Evolutionary conservation across 2,113 vertebrate genomes (phyloP).

Genomic region (Polyodon spathula): DNA sequence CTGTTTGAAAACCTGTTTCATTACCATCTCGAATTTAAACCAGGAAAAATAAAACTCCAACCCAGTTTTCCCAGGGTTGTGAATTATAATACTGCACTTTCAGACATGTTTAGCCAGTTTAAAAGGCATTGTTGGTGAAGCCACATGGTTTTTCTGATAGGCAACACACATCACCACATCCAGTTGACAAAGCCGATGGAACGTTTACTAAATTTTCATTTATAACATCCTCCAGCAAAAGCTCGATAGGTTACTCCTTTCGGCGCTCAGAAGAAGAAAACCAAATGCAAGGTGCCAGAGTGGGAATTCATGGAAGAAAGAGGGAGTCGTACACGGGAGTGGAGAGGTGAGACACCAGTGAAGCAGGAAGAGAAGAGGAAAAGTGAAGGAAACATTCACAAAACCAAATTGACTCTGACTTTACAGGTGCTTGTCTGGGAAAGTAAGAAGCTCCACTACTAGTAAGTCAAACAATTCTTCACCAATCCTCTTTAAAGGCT

Average conservation of each 20-base stretch:
- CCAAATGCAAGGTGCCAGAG: conserved; percentile 51
- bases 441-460: neutral
- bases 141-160: conserved; percentile 7
- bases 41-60: no score
- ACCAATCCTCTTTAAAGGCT: no score
- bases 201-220: conserved; percentile 98
- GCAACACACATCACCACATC: conserved; percentile 89
- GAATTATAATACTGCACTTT: no score
- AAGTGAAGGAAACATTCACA: conserved; percentile 24
- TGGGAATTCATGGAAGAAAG: conserved; percentile 34
- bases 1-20: no score
- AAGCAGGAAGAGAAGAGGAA: conserved; percentile 25
- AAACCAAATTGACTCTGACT: neutral
- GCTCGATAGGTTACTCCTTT: conserved; percentile 99
- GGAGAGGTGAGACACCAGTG: conserved; percentile 29
- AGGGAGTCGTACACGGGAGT: conserved; percentile 28
- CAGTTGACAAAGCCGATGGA: conserved; percentile 90
- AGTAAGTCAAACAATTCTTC: no score
- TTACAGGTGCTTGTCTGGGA: neutral
- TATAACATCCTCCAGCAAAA: conserved; percentile 99
- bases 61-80: no score
- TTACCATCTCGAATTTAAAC: no score
- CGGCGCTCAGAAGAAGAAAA: conserved; percentile 75
- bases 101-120: neutral
- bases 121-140: no score